phyloP scores from a whole-genome alignment of 92 coral and sea anemone species.

The Micromussa lordhowensis region DNA sequence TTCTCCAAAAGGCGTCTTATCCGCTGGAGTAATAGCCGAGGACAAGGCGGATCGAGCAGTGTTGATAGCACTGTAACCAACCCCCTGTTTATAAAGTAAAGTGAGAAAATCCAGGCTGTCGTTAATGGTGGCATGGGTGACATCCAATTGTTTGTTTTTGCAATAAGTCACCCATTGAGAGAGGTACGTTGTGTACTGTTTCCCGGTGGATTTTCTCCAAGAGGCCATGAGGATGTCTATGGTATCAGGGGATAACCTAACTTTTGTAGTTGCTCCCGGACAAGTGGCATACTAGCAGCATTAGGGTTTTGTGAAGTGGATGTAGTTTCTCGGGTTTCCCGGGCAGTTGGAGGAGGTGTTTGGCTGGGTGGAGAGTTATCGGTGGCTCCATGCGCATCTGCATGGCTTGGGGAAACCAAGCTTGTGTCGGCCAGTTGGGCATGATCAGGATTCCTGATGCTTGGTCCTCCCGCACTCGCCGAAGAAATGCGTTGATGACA shows the following conservation, averaged over 20 bases:
- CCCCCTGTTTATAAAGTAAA: constrained; percentile 5
- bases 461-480: background rate
- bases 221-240: constrained; percentile 41
- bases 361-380: constrained; percentile 9
- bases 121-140: constrained; percentile 11
- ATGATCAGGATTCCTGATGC: background rate
- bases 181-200: constrained; percentile 35
- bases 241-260: constrained; percentile 16
- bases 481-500: background rate
- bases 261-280: constrained; percentile 29
- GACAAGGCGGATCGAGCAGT: constrained; percentile 37
- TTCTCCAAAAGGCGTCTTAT: too few species aligned
- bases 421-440: constrained; percentile 6
- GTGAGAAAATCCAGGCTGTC: constrained; percentile 28
- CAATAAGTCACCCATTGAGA: constrained; percentile 23
- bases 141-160: background rate
- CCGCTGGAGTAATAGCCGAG: background rate
- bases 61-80: constrained; percentile 29
- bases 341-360: constrained; percentile 20
- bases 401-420: constrained; percentile 14
- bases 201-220: constrained; percentile 31
- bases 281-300: constrained; percentile 19
- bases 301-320: constrained; percentile 43
- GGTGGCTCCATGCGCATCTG: background rate
- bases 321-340: constrained; percentile 31